These are phyloP conservation scores for Microcebus tavaratra DNA, from an alignment of 2,113 vertebrate species.

Conservation along the genomic window DNA sequence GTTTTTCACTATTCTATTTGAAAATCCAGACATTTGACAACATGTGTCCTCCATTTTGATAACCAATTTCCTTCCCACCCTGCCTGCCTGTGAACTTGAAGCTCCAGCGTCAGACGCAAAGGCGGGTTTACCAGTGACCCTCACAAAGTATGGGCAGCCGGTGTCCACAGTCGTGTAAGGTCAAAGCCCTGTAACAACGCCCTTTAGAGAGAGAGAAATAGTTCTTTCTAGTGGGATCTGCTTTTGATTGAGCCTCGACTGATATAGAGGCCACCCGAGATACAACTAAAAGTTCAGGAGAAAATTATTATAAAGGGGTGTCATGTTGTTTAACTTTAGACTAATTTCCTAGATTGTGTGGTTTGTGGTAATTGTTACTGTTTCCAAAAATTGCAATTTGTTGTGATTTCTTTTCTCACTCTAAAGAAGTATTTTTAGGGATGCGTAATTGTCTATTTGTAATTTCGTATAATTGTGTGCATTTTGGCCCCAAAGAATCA, in stretches of 20 bases:
- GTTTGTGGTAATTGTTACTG: not conserved
- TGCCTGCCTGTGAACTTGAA: not conserved
- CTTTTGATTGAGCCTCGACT: not conserved
- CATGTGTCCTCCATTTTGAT: not conserved
- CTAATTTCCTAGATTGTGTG: not conserved
- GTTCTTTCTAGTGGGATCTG: not conserved
- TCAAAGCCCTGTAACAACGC: not conserved
- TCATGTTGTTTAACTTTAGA: not conserved
- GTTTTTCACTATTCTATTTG: too few species aligned
- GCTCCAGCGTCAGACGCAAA: not conserved
- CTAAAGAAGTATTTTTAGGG: not conserved
- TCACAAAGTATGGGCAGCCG: not conserved
- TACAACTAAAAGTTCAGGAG: not conserved
- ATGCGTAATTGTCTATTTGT: not conserved
- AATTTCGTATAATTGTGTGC: not conserved
- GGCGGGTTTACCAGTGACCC: too few species aligned
- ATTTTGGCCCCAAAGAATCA: not conserved
- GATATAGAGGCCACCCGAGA: not conserved
- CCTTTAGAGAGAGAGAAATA: not conserved
- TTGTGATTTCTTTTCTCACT: not conserved
- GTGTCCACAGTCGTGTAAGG: not conserved
- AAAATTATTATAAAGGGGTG: not conserved
- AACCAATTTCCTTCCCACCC: not conserved
- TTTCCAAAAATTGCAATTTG: conserved; percentile 15
- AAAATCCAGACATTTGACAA: too few species aligned